These are phyloP conservation scores for Progne subis DNA, from an alignment of 2,113 vertebrate species.

Conservation along the genomic window DNA sequence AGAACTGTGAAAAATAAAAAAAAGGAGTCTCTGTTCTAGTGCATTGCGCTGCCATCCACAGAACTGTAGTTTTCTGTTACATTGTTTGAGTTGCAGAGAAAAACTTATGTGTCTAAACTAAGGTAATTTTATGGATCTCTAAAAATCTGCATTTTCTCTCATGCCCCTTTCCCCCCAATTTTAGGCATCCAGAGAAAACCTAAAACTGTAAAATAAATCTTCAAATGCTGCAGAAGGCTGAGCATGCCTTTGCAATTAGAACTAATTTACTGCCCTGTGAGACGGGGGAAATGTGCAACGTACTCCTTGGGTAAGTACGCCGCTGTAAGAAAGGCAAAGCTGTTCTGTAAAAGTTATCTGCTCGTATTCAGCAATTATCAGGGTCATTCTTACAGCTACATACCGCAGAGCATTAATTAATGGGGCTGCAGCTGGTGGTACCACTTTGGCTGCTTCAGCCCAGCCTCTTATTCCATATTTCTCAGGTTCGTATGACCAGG, in stretches of 20 bases:
- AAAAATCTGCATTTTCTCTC: conserved; percentile 74
- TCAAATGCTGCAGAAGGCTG: conserved; percentile 66
- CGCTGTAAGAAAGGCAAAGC: conserved; percentile 63
- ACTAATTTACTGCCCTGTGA: too few relatives aligned
- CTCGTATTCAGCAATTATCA: conserved; percentile 78
- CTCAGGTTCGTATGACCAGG: conserved; percentile 75
- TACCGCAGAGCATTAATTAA: conserved; percentile 83
- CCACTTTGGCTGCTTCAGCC: conserved; percentile 80
- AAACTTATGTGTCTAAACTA: conserved; percentile 42
- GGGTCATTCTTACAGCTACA: conserved; percentile 79
- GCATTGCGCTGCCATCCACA: neutral
- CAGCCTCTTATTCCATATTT: conserved; percentile 77
- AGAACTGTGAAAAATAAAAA: neutral
- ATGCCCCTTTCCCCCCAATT: conserved; percentile 20
- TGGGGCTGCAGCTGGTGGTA: conserved; percentile 88
- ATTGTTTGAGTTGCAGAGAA: conserved; percentile 47
- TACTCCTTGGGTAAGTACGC: conserved; percentile 77
- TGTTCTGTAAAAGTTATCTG: conserved; percentile 77
- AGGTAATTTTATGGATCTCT: conserved; percentile 69
- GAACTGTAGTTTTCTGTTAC: neutral
- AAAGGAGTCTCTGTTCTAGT: neutral
- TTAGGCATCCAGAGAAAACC: conserved; percentile 58
- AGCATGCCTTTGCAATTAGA: neutral
- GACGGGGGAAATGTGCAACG: conserved; percentile 65
- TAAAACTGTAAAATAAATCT: conserved; percentile 76